Percentiles rank a stretch among this genome's conserved stretches.
These are phyloP conservation scores for Pseudomyrmex dendroicus DNA, from an alignment of 1,140 invertebrate genomes.

Conservation along the genomic window DNA sequence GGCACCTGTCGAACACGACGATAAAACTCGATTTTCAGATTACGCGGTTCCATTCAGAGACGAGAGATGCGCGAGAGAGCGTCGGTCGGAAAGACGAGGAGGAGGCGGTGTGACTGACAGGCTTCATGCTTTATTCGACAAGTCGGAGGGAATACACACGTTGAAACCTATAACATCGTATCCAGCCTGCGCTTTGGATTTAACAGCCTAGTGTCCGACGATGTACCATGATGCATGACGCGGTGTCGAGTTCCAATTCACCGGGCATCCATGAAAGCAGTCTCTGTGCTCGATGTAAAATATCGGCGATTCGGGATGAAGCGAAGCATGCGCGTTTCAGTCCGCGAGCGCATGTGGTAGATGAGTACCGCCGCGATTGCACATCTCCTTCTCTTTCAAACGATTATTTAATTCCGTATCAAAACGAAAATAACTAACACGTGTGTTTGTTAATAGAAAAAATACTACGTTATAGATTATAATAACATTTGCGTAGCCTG, in stretches of 20 bases:
- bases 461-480: constrained; percentile 16
- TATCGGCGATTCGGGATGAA: constrained; percentile 72
- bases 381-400: constrained; percentile 20
- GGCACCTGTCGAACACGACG: constrained; percentile 43
- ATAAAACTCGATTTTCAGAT: constrained; percentile 50
- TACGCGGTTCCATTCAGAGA: constrained; percentile 47
- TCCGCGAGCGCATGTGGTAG: constrained; percentile 13
- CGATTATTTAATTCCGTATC: constrained; percentile 25
- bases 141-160: constrained; percentile 67
- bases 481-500: background rate
- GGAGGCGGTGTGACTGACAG: constrained; percentile 71
- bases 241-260: constrained; percentile 76
- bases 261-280: constrained; percentile 74
- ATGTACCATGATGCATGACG: constrained; percentile 76
- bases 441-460: constrained; percentile 23
- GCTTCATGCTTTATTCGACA: constrained; percentile 74
- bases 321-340: constrained; percentile 58
- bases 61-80: constrained; percentile 6
- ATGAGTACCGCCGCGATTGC: constrained; percentile 52
- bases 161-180: constrained; percentile 74
- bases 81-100: constrained; percentile 32
- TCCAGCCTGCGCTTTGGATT: constrained; percentile 71
- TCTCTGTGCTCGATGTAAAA: constrained; percentile 75
- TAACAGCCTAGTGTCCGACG: constrained; percentile 75
- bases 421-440: constrained; percentile 7